Evolutionary conservation across 2,888 invertebrate species (phyloP).

Genomic region (Chymomyza amoena): DNA sequence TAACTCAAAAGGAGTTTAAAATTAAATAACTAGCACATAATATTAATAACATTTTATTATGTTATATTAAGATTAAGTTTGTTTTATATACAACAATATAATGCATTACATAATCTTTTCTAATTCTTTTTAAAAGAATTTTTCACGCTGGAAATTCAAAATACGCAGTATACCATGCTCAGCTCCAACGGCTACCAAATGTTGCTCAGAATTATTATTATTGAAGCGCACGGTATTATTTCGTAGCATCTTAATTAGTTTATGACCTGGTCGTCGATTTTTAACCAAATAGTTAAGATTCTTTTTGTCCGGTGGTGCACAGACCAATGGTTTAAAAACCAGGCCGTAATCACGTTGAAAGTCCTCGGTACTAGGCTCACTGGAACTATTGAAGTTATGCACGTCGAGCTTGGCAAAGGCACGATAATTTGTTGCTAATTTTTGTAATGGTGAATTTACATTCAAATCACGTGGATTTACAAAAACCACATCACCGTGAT

Average conservation of each 20-base stretch:
- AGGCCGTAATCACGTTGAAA: constrained; percentile 72
- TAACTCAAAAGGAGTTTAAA: too few relatives aligned
- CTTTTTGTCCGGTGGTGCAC: constrained; percentile 34
- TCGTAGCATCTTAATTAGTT: constrained; percentile 55
- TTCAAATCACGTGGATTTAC: constrained; percentile 53
- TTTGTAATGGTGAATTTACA: constrained; percentile 38
- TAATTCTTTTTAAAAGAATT: constrained; percentile 21
- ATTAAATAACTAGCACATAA: neutral
- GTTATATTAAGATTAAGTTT: too few relatives aligned
- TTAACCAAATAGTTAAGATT: constrained; percentile 27
- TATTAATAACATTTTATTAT: too few relatives aligned
- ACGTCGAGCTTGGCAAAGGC: constrained; percentile 54
- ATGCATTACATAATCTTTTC: too few relatives aligned
- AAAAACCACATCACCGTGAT: constrained; percentile 72
- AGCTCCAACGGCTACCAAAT: constrained; percentile 73
- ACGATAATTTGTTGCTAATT: constrained; percentile 28
- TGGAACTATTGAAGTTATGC: constrained; percentile 42
- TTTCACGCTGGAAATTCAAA: constrained; percentile 43
- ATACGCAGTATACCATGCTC: constrained; percentile 76
- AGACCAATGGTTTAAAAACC: constrained; percentile 53
- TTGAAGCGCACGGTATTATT: constrained; percentile 73
- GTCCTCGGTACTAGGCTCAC: constrained; percentile 20
- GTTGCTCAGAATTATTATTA: constrained; percentile 57
- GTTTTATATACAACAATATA: too few relatives aligned
- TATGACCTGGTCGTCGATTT: constrained; percentile 45